Percentiles rank a stretch among this genome's conserved stretches.
phyloP scores from a whole-genome alignment of 2,888 invertebrate genomes.

The Chrysotoxum bicinctum region DNA sequence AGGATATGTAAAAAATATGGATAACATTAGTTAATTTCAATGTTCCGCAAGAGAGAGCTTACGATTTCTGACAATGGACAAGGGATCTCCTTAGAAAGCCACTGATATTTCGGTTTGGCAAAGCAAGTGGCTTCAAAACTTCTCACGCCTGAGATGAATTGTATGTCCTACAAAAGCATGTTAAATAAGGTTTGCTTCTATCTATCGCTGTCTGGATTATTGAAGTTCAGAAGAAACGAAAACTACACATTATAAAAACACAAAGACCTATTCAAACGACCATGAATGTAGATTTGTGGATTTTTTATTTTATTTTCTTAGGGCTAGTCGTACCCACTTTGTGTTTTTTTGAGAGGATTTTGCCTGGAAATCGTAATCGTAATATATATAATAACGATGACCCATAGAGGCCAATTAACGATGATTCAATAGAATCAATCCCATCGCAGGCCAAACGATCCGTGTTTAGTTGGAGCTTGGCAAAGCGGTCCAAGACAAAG shows the following conservation, averaged over 20 bases:
- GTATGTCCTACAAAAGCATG: too few relatives aligned
- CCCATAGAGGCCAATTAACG: conserved; percentile 70
- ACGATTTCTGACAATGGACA: too few relatives aligned
- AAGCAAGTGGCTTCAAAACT: too few relatives aligned
- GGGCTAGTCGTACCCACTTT: conserved; percentile 1
- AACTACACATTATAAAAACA: neutral
- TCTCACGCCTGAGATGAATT: too few relatives aligned
- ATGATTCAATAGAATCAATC: conserved; percentile 68
- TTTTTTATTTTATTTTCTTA: neutral
- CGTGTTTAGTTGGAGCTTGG: conserved; percentile 1
- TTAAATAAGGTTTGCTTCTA: too few relatives aligned
- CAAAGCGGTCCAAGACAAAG: conserved; percentile 48
- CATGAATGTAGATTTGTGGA: neutral
- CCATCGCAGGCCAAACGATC: neutral
- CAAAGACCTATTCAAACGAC: neutral
- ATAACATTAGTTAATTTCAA: too few relatives aligned
- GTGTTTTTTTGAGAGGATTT: conserved; percentile 25
- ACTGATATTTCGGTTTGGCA: too few relatives aligned
- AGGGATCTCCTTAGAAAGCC: too few relatives aligned
- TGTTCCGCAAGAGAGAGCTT: too few relatives aligned
- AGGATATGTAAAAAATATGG: too few relatives aligned
- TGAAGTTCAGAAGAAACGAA: neutral
- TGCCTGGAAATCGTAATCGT: conserved; percentile 50
- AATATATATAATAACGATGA: conserved; percentile 57
- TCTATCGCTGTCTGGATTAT: neutral